phyloP scores from a whole-genome alignment of 2,888 invertebrate genomes.

The Coelogynopora nodosa region DNA sequence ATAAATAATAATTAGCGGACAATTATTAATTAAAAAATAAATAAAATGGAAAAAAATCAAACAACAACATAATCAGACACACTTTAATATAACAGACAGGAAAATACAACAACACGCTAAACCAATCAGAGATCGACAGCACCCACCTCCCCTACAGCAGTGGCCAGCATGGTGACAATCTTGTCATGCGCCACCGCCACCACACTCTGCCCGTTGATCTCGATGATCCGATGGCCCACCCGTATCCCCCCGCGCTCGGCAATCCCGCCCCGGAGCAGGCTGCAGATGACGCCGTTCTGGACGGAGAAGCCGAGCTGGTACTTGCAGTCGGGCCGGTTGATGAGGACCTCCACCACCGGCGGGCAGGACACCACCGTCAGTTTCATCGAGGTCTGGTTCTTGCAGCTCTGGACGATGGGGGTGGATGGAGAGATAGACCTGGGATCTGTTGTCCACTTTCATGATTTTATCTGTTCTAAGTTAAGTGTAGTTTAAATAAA shows the following conservation, averaged over 20 bases:
- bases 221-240: slow-evolving; percentile 97
- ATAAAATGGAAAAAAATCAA: too few relatives aligned
- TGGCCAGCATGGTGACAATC: slow-evolving; percentile 95
- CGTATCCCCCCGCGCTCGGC: slow-evolving; percentile 97
- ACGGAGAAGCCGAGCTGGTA: slow-evolving; percentile 99
- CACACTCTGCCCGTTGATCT: slow-evolving; percentile 98
- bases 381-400: slow-evolving; percentile 95
- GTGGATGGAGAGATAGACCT: too few relatives aligned
- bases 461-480: too few relatives aligned
- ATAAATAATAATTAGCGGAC: too few relatives aligned
- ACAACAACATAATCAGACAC: too few relatives aligned
- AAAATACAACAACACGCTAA: too few relatives aligned
- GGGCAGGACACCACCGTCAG: slow-evolving; percentile 97
- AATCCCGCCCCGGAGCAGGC: slow-evolving; percentile 91
- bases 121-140: not conserved
- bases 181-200: slow-evolving; percentile 99
- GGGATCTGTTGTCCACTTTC: too few relatives aligned
- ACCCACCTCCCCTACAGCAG: slow-evolving; percentile 92
- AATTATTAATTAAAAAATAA: too few relatives aligned
- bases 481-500: not conserved
- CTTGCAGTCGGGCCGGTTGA: slow-evolving; percentile 96
- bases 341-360: slow-evolving; percentile 97
- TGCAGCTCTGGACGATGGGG: slow-evolving; percentile 68
- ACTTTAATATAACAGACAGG: too few relatives aligned
- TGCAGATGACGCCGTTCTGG: slow-evolving; percentile 99